phyloP scores from a whole-genome alignment of 2,797 vertebrate genomes.

The Leptatherina wallacei region DNA sequence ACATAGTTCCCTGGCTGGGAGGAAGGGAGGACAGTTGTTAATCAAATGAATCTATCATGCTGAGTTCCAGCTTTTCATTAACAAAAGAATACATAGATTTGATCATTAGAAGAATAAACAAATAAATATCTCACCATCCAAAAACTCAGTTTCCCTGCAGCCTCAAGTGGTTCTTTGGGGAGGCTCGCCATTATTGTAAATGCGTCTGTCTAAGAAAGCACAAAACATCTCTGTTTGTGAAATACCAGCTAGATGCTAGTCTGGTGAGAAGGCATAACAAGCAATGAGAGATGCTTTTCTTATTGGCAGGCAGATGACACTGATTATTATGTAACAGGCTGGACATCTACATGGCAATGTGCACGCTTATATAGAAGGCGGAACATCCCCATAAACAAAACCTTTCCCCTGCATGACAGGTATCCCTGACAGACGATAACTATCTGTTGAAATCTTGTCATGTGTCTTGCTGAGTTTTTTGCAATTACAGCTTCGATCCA shows the following conservation, averaged over 20 bases:
- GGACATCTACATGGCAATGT: constrained; percentile 20
- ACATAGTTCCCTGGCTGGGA: constrained; percentile 84
- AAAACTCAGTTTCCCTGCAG: constrained; percentile 80
- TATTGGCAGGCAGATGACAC: constrained; percentile 43
- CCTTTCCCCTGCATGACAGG: not conserved
- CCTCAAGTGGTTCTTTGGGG: constrained; percentile 71
- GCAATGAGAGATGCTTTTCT: constrained; percentile 9
- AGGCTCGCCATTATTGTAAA: constrained; percentile 72
- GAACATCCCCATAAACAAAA: constrained; percentile 27
- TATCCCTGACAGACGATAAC: constrained; percentile 30
- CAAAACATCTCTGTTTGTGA: constrained; percentile 33
- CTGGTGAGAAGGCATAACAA: constrained; percentile 51
- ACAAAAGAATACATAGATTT: not conserved
- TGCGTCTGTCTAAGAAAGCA: constrained; percentile 55
- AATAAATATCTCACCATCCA: constrained; percentile 81
- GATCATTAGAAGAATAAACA: not conserved
- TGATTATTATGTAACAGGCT: constrained; percentile 54
- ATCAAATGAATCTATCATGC: not conserved
- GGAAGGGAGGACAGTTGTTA: constrained; percentile 2
- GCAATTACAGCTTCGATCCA: constrained; percentile 47
- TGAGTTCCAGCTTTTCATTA: constrained; percentile 7
- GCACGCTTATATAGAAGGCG: constrained; percentile 8
- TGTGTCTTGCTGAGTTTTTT: constrained; percentile 27
- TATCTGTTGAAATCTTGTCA: constrained; percentile 18
- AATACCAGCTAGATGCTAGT: constrained; percentile 37